Evolutionary conservation across 2,888 invertebrate species (phyloP).

Genomic region (Ichneumoninae sp.): DNA sequence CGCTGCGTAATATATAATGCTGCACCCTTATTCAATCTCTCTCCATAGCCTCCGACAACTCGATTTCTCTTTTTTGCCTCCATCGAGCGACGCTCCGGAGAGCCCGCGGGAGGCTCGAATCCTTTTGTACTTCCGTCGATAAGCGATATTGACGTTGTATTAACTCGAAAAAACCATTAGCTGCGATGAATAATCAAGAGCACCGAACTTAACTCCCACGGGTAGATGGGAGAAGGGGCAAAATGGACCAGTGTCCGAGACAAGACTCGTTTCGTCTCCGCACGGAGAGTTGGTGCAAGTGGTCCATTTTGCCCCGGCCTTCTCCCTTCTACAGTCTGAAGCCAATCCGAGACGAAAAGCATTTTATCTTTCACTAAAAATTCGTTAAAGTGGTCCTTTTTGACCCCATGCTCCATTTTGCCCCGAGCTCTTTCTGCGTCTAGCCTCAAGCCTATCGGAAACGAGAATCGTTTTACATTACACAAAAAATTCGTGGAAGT

Average conservation of each 20-base stretch:
- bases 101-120: not conserved
- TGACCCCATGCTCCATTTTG: too few species aligned
- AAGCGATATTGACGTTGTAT: slow-evolving; percentile 2
- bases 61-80: slow-evolving; percentile 1
- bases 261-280: not conserved
- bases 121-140: not conserved
- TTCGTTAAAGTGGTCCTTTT: too few species aligned
- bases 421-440: too few species aligned
- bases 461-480: too few species aligned
- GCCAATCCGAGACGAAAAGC: too few species aligned
- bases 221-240: not conserved
- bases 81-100: not conserved
- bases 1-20: not conserved
- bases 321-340: too few species aligned
- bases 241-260: not conserved
- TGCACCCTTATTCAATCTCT: slow-evolving; percentile 16
- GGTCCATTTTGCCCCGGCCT: too few species aligned
- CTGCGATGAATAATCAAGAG: slow-evolving; percentile 43
- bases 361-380: too few species aligned
- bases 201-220: slow-evolving; percentile 7
- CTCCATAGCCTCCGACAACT: not conserved
- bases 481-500: too few species aligned
- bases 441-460: too few species aligned
- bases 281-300: too few species aligned
- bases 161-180: slow-evolving; percentile 41